Conservation (phyloP, 2,888 invertebrate species). For the Noctua janthe region DNA sequence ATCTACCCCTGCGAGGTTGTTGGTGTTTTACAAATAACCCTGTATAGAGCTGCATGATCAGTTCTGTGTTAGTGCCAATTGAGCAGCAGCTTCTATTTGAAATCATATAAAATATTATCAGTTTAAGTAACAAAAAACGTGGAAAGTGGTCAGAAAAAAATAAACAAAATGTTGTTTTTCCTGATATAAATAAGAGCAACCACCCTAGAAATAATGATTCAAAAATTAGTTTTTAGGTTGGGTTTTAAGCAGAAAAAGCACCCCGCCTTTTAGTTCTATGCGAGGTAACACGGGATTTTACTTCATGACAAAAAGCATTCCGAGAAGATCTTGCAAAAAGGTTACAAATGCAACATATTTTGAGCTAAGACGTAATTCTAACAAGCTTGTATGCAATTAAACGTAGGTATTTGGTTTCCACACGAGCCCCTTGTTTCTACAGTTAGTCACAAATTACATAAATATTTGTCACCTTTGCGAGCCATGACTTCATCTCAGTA, state of each 20-base stretch:
- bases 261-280: not conserved
- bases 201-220: not conserved
- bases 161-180: too few species aligned
- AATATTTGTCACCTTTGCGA: conserved; percentile 76
- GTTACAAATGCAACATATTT: conserved; percentile 30
- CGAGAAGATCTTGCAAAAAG: not conserved
- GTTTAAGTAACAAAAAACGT: too few species aligned
- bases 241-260: not conserved
- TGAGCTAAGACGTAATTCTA: conserved; percentile 39
- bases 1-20: too few species aligned
- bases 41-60: not conserved
- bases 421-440: conserved; percentile 51
- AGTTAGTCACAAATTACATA: conserved; percentile 76
- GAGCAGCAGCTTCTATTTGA: not conserved
- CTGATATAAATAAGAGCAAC: not conserved
- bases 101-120: not conserved
- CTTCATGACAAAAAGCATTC: not conserved
- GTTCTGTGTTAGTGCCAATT: not conserved
- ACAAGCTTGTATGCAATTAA: conserved; percentile 21
- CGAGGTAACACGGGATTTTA: not conserved
- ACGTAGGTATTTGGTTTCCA: conserved; percentile 46
- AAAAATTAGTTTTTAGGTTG: not conserved
- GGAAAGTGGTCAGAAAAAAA: too few species aligned
- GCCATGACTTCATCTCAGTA: conserved; percentile 73
- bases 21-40: too few species aligned